Percentiles rank a stretch among this genome's conserved stretches.
These are phyloP conservation scores for Drosophila infuscata DNA, from an alignment of 2,888 invertebrate species.

Conservation along the genomic window DNA sequence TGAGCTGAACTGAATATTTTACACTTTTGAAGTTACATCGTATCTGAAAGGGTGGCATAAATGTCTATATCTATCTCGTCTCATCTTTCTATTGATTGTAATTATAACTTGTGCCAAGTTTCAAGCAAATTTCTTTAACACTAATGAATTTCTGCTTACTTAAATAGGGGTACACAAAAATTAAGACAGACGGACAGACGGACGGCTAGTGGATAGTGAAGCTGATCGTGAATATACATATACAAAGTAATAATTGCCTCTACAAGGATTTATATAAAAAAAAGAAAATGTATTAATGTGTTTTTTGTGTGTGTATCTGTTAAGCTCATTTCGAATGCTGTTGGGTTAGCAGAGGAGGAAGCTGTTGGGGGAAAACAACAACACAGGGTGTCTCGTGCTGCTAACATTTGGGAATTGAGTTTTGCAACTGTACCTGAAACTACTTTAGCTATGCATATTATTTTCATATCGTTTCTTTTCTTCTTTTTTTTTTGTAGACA, in stretches of 20 bases:
- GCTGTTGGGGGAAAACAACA: slow-evolving; percentile 5
- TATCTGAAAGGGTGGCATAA: neutral
- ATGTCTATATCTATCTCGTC: neutral
- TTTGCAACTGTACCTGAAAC: slow-evolving; percentile 50
- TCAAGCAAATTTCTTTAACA: no score
- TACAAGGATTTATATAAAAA: neutral
- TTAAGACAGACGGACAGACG: neutral
- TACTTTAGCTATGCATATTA: slow-evolving; percentile 56
- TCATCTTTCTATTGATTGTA: neutral
- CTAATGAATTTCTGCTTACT: neutral
- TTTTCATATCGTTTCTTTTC: slow-evolving; percentile 14
- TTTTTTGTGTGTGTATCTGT: slow-evolving; percentile 27
- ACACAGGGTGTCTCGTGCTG: slow-evolving; percentile 41
- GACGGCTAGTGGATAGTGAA: neutral
- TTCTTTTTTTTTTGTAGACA: slow-evolving; percentile 25
- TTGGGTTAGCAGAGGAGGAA: slow-evolving; percentile 6
- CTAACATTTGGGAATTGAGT: slow-evolving; percentile 9
- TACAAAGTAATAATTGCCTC: slow-evolving; percentile 2
- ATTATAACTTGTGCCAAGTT: no score
- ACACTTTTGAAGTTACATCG: neutral
- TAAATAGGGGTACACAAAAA: neutral
- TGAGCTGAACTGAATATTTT: neutral
- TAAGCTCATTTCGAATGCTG: slow-evolving; percentile 49
- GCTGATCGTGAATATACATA: neutral
- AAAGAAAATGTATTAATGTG: slow-evolving; percentile 1